Conservation (phyloP, 2,888 invertebrate species). For the Macaria notata region DNA sequence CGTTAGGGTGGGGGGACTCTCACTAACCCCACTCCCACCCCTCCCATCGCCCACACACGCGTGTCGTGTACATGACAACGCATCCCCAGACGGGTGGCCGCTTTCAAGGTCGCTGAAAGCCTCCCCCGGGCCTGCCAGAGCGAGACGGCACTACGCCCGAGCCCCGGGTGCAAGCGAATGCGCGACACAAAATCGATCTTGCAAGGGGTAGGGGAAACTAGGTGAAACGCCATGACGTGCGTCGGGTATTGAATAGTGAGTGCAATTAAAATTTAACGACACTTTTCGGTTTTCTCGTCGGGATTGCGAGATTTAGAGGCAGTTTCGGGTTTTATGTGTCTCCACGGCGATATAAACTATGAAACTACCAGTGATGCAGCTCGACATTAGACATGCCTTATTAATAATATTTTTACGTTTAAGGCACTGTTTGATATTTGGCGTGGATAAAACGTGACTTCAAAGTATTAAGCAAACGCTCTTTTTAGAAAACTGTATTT, state of each 20-base stretch:
- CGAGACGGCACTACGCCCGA: constrained; percentile 60
- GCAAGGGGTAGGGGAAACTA: constrained; percentile 76
- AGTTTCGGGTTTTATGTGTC: constrained; percentile 2
- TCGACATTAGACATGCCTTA: no score
- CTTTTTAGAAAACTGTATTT: no score
- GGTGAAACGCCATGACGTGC: constrained; percentile 65
- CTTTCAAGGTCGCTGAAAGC: constrained; percentile 77
- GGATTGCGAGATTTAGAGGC: constrained; percentile 4
- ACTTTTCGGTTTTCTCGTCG: constrained; percentile 8
- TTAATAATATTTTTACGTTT: no score
- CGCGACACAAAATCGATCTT: constrained; percentile 80
- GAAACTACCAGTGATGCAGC: no score
- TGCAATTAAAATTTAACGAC: constrained; percentile 42
- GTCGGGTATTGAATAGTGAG: constrained; percentile 38
- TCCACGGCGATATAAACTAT: no score
- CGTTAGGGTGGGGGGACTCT: constrained; percentile 53
- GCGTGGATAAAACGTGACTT: no score
- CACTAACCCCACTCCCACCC: constrained; percentile 67
- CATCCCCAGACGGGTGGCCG: constrained; percentile 61
- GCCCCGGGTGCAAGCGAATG: constrained; percentile 75
- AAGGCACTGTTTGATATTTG: no score
- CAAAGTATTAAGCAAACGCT: no score
- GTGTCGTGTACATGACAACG: constrained; percentile 51
- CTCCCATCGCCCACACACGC: constrained; percentile 35
- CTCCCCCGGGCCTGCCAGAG: constrained; percentile 50